Evolutionary conservation across 2,797 vertebrate species (phyloP).

Genomic region (Hozukius guyotensis): DNA sequence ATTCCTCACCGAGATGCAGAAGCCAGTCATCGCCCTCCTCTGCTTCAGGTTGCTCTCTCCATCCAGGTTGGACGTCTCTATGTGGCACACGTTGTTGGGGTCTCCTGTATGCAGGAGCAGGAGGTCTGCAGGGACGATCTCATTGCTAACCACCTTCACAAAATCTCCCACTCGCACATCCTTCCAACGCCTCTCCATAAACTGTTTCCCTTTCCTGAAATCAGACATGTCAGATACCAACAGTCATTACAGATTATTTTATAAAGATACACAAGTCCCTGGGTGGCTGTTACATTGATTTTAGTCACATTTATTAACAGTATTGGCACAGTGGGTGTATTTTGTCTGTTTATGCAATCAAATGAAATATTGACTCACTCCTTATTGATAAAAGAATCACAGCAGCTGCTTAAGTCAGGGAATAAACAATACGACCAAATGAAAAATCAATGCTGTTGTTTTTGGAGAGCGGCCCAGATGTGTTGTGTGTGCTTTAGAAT

Average conservation of each 20-base stretch:
- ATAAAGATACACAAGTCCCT: neutral
- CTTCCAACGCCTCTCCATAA: constrained; percentile 88
- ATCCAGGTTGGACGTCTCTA: constrained; percentile 93
- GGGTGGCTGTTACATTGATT: neutral
- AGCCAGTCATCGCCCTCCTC: constrained; percentile 83
- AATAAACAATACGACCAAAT: constrained; percentile 26
- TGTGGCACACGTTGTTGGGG: constrained; percentile 87
- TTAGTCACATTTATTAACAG: constrained; percentile 11
- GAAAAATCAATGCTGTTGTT: constrained; percentile 33
- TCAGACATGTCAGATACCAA: constrained; percentile 18
- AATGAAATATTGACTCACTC: constrained; percentile 21
- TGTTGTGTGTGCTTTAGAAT: constrained; percentile 6
- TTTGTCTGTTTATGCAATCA: constrained; percentile 12
- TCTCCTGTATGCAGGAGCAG: constrained; percentile 92
- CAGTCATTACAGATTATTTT: neutral
- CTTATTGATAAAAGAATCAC: neutral
- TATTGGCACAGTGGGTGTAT: neutral
- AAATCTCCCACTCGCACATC: constrained; percentile 94
- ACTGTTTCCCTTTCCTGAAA: constrained; percentile 82
- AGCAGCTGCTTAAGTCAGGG: neutral
- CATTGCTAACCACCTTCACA: constrained; percentile 88
- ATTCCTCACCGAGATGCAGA: constrained; percentile 79
- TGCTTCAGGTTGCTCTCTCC: constrained; percentile 97
- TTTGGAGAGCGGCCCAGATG: constrained; percentile 9
- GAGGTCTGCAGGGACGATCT: constrained; percentile 92